Evolutionary conservation across 2,113 vertebrate species (phyloP).

Genomic region (Gallinago media): DNA sequence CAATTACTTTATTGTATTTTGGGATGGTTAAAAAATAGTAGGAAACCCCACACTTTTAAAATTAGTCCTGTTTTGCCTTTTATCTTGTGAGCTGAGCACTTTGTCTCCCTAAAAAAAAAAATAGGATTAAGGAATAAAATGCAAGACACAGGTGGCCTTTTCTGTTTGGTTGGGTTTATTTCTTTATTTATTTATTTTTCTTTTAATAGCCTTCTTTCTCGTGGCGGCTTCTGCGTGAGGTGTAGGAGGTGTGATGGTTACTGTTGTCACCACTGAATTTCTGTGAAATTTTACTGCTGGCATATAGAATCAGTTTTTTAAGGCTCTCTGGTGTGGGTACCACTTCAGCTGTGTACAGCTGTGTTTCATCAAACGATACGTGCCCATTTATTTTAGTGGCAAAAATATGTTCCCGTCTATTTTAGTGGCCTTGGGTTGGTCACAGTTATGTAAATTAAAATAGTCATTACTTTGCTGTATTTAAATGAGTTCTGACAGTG

Average conservation of each 20-base stretch:
- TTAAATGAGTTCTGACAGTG: neutral
- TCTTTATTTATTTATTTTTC: no score
- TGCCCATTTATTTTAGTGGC: neutral
- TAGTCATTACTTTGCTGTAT: neutral
- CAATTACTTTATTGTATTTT: neutral
- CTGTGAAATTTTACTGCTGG: constrained; percentile 18
- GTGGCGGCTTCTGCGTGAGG: neutral
- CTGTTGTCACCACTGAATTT: neutral
- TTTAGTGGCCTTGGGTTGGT: neutral
- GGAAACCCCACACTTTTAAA: neutral
- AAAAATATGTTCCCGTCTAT: neutral
- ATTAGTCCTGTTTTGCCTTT: neutral
- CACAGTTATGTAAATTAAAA: neutral
- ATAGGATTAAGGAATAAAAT: neutral
- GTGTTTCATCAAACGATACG: neutral
- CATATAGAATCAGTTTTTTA: constrained; percentile 24
- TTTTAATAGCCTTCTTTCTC: neutral
- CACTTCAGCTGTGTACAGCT: neutral
- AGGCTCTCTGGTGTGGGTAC: neutral
- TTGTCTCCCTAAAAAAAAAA: neutral
- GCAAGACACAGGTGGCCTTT: neutral
- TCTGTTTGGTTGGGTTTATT: neutral
- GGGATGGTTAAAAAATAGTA: neutral
- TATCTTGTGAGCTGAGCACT: neutral
- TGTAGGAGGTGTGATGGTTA: neutral